Evolutionary conservation across 1,140 invertebrate species (phyloP).

Genomic region (Orussus abietinus): DNA sequence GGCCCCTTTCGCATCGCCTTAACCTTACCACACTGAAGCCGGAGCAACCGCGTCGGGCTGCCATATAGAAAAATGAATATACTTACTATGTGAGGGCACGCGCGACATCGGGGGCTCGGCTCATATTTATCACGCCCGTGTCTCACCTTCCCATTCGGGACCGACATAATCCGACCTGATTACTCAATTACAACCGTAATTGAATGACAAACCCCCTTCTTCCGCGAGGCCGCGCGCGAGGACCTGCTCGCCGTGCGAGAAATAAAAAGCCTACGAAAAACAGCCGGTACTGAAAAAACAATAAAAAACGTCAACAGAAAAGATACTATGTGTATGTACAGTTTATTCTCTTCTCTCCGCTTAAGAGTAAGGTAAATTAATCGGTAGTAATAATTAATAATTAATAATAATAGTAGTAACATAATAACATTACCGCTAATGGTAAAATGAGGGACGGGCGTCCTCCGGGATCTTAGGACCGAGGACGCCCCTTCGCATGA

Average conservation of each 20-base stretch:
- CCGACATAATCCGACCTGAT: too few species aligned
- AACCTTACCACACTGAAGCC: too few species aligned
- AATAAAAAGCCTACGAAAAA: too few species aligned
- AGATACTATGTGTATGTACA: slow-evolving; percentile 48
- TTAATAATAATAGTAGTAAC: slow-evolving; percentile 36
- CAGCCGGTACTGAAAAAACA: background rate
- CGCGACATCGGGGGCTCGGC: too few species aligned
- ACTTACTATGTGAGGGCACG: slow-evolving; percentile 25
- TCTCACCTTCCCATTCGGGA: too few species aligned
- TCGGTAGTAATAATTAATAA: slow-evolving; percentile 32
- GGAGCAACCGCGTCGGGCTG: too few species aligned
- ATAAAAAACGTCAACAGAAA: slow-evolving; percentile 13
- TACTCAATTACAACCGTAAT: too few species aligned
- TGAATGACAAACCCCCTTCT: slow-evolving; percentile 1
- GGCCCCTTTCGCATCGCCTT: too few species aligned
- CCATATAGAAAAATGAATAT: slow-evolving; percentile 16
- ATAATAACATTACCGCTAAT: slow-evolving; percentile 37
- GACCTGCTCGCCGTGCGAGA: too few species aligned
- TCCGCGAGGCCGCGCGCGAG: too few species aligned
- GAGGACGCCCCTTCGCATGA: background rate
- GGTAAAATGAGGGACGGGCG: slow-evolving; percentile 33
- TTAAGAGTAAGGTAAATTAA: slow-evolving; percentile 41
- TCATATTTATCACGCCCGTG: too few species aligned
- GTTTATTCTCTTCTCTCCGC: slow-evolving; percentile 42
- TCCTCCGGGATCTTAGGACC: slow-evolving; percentile 20